Evolutionary conservation across 2,888 invertebrate genomes (phyloP), one percentile per base, ranked within the genome.

Genomic region (Eudasyphora cyanicolor): DNA sequence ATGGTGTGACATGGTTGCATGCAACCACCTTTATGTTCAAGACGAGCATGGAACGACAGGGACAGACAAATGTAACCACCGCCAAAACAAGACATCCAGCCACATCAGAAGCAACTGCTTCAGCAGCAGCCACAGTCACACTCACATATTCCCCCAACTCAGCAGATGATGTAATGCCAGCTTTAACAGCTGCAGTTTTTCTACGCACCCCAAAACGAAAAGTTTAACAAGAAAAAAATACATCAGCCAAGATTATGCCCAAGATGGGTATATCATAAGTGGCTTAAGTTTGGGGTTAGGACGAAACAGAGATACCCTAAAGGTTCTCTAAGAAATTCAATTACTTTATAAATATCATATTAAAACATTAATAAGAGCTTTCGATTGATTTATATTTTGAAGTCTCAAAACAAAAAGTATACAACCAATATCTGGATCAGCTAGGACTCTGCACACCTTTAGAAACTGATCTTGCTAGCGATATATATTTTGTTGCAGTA

Each of bases 161-260:
- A 42, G 42, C 67, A 67, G 67, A 42, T 67, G 67, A 67, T 67
- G 67, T 67, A 67, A 67, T 67, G 67, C 24, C 67, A 19, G 42
- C 17, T 38, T 12, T 17, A 67, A 42, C 67, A 67, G 67, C 67
- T 67, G 67, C 67, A 67, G 0, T 35, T 42, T 67, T 42, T 67
- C 12, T 67, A 64, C 64, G 64, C 64, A 57, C 57, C 27, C 27
- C 57, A 57, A 21, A n/a, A 1, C 21, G 8, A 21, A 19, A 54
- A 54, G n/a, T n/a, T n/a, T n/a, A 45, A 38, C 38, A 38, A 2
- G 12, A 38, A 38, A 32, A 32, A 32, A 38, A 38, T 8, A 8
- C n/a, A n/a, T n/a, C 45, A 14, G n/a, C 45, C 1, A 32, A 45
- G 45, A 45, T 45, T 45, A 45, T n/a, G n/a, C 45, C 5, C 45